A percentile compares a stretch with the other conserved stretches of the same genome.
Evolutionary conservation across 1,140 invertebrate species (phyloP).

Genomic region (Planococcus citri): DNA sequence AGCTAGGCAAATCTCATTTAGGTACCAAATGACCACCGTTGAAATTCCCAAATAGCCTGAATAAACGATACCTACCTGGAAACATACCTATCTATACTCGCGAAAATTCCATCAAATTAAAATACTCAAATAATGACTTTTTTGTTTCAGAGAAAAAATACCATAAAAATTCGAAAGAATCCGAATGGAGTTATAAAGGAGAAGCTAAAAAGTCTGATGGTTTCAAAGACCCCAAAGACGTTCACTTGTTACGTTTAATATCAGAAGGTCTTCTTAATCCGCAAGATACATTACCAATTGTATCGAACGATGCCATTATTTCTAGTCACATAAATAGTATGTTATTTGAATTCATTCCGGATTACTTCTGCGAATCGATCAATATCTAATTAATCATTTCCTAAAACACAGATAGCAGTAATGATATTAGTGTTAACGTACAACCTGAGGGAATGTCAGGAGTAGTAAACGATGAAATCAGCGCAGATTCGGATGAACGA

Average conservation of each 20-base stretch:
- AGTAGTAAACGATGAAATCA: neutral
- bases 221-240: conserved; percentile 1
- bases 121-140: neutral
- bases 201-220: neutral
- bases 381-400: neutral
- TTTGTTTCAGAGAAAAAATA: conserved; percentile 8
- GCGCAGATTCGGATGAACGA: neutral
- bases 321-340: conserved; percentile 16
- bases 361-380: neutral
- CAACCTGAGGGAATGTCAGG: conserved; percentile 14
- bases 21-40: no score
- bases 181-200: conserved; percentile 10
- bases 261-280: conserved; percentile 17
- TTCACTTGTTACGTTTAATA: neutral
- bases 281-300: conserved; percentile 9
- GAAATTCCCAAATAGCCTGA: no score
- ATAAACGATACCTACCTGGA: no score
- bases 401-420: neutral
- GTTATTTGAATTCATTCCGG: neutral
- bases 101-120: neutral
- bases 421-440: conserved; percentile 11
- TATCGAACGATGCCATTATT: conserved; percentile 9
- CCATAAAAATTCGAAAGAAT: conserved; percentile 12
- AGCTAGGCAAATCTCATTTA: no score
- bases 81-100: no score